A percentile compares a stretch with the other conserved stretches of the same genome.
Conservation (phyloP, 2,113 vertebrate species). For the Gnathonemus longibarbis region DNA sequence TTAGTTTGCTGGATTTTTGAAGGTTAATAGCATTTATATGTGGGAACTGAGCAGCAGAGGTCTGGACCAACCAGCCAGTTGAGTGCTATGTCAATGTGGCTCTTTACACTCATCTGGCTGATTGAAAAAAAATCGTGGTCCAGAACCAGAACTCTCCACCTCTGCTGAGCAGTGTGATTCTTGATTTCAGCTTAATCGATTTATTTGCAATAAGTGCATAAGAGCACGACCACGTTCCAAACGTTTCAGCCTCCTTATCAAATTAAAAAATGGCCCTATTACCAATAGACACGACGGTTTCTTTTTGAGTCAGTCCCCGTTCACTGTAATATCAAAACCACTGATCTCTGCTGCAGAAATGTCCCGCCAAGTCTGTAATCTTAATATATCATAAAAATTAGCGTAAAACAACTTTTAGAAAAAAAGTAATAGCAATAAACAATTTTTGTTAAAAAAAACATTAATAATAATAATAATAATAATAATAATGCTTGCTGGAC, state of each 20-base stretch:
- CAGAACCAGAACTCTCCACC: not conserved
- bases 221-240: not conserved
- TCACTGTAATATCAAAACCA: not conserved
- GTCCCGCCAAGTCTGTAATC: not conserved
- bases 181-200: not conserved
- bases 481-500: not conserved
- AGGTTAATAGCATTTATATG: not conserved
- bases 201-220: not conserved
- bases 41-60: not conserved
- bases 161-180: not conserved
- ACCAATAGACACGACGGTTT: not conserved
- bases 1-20: not conserved
- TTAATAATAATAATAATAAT: not conserved
- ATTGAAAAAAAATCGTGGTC: not conserved
- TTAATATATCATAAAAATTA: not conserved
- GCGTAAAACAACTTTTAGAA: not conserved
- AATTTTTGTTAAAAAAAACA: not conserved
- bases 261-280: not conserved
- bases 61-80: not conserved
- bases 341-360: not conserved
- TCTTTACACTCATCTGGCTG: not conserved
- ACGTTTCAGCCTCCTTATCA: not conserved
- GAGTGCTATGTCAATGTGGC: not conserved
- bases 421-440: not conserved
- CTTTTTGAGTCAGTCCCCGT: not conserved